Percentiles rank a stretch among this genome's conserved stretches.
These are phyloP conservation scores for Phyllotreta cruciferae DNA, from an alignment of 2,888 invertebrate species.

Conservation along the genomic window DNA sequence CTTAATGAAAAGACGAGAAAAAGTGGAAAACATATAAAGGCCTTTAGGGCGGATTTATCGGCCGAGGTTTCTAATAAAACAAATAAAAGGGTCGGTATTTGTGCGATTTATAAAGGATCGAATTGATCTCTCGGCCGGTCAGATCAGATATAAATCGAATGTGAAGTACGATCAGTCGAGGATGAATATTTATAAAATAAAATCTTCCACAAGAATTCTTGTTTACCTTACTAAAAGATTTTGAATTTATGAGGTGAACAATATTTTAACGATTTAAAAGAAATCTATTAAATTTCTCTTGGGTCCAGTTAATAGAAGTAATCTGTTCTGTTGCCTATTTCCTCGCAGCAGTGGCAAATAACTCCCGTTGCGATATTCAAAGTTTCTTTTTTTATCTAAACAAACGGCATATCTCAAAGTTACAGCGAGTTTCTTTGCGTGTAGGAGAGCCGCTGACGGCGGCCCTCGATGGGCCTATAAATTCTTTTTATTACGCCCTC, in stretches of 20 bases:
- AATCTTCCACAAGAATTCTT: too few species aligned
- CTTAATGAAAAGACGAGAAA: conserved; percentile 37
- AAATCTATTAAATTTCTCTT: too few species aligned
- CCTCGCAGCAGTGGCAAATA: too few species aligned
- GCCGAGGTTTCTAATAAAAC: conserved; percentile 32
- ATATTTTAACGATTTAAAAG: too few species aligned
- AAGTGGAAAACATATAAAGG: conserved; percentile 35
- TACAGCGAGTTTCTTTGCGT: conserved; percentile 25
- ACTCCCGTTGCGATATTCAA: too few species aligned
- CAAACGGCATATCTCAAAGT: conserved; percentile 20
- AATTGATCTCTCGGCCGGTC: conserved; percentile 33
- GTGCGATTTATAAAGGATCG: conserved; percentile 31
- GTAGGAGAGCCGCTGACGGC: conserved; percentile 25
- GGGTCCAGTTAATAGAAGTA: too few species aligned
- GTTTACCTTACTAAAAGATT: too few species aligned
- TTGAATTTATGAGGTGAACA: too few species aligned
- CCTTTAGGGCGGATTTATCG: conserved; percentile 31
- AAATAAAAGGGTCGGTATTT: conserved; percentile 35
- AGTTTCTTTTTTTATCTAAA: conserved; percentile 11
- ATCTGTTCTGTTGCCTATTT: too few species aligned
- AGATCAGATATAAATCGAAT: conserved; percentile 20
- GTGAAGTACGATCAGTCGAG: conserved; percentile 5
- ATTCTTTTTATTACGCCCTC: conserved; percentile 34
- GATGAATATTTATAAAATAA: conserved; percentile 33
- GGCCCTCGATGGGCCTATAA: conserved; percentile 35